phyloP scores from a whole-genome alignment of 2,888 invertebrate genomes.

The Amphipoea lucens region DNA sequence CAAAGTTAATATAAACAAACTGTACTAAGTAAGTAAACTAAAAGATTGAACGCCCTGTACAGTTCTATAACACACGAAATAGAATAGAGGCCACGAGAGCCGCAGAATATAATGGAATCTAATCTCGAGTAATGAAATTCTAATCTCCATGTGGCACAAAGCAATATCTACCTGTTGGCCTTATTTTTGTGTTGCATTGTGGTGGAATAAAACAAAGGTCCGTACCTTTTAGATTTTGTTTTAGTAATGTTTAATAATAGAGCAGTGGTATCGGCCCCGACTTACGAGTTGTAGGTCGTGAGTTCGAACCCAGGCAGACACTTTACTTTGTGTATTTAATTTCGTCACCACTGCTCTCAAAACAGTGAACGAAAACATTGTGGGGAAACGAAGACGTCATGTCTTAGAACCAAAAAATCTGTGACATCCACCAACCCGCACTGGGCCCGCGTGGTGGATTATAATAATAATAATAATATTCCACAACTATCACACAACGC shows the following conservation, averaged over 20 bases:
- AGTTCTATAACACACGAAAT: slow-evolving; percentile 23
- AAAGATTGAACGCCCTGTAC: slow-evolving; percentile 15
- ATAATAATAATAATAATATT: too few species aligned
- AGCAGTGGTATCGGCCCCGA: too few species aligned
- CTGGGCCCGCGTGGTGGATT: too few species aligned
- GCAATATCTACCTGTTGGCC: slow-evolving; percentile 46
- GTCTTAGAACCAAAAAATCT: background rate
- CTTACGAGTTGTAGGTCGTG: background rate
- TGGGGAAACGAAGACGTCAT: background rate
- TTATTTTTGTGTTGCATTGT: slow-evolving; percentile 44
- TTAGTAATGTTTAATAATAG: too few species aligned
- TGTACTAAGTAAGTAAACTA: slow-evolving; percentile 19
- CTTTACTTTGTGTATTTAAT: background rate
- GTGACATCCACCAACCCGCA: too few species aligned
- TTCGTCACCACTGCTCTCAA: background rate
- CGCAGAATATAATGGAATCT: slow-evolving; percentile 55
- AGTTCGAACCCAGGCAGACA: background rate
- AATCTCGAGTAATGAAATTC: slow-evolving; percentile 66
- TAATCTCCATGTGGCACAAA: slow-evolving; percentile 57
- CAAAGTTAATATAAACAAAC: slow-evolving; percentile 23
- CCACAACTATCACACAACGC: too few species aligned
- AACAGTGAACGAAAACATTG: background rate
- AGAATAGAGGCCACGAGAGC: slow-evolving; percentile 45
- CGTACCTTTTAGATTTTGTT: too few species aligned
- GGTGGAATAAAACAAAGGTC: background rate